Evolutionary conservation across 1,140 invertebrate genomes (phyloP), one percentile per base, ranked within the genome.

Genomic region (Eumaeus atala): DNA sequence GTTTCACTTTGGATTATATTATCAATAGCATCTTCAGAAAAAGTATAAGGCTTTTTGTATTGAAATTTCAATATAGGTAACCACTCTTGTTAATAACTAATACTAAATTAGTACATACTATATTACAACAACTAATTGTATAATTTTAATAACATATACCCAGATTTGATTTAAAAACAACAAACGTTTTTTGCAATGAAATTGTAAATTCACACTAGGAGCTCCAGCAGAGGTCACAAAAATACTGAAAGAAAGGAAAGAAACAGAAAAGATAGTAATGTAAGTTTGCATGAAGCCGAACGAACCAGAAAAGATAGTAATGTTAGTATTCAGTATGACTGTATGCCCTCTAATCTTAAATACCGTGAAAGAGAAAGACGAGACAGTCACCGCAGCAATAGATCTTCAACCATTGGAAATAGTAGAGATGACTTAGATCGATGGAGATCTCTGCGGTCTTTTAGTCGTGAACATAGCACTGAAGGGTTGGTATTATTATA

Each of bases 381-480:
- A 48, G 84, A 87, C 34, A 87, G 84, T 37, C 78, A 87, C 44
- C 71, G 72, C 56, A 87, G 84, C 53, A 87, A 84, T 55, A 69
- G 77, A 9, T 87, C 84, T 5, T 87, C 84, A 37, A 87, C 76
- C 2, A 76, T 87, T 51, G 84, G 84, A 0, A 87, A 87, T 48
- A 87, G 84, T 50, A 66, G 84, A 54, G 84, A 87, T 59, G 81
- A 87, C 56, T 64, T 87, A 42, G 84, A 87, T 53, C 68, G 79
- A 34, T 87, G 84, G 84, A 70, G 84, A 34, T 87, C 84, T 7
- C 63, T 84, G 42, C 58, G 84, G 16, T 87, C 84, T 28, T 87
- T 78, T 12, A 87, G 84, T 54, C 68, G 84, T 49, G 84, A 87
- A 61, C 81, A 84, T 11, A 84, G 81, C 40, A 69, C 78, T 50